These are phyloP conservation scores for Flexamia atlantica DNA, from an alignment of 2,888 invertebrate genomes.

Conservation along the genomic window DNA sequence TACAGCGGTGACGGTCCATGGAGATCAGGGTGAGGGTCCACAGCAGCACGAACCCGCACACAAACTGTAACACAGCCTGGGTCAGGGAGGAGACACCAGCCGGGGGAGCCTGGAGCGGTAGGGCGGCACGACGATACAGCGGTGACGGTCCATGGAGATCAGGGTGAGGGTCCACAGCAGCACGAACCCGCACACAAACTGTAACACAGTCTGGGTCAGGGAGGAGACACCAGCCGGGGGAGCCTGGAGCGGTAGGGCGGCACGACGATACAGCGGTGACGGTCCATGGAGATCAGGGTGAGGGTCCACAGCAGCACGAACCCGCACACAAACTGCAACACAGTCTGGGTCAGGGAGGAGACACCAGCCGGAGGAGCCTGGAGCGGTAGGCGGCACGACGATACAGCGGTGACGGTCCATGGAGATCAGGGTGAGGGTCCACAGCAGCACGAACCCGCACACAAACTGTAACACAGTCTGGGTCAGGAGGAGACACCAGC, in stretches of 20 bases:
- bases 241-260: constrained; percentile 78
- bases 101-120: constrained; percentile 77
- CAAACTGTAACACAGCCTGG: constrained; percentile 75
- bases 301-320: constrained; percentile 79
- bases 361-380: constrained; percentile 75
- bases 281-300: constrained; percentile 78
- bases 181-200: constrained; percentile 79
- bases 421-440: constrained; percentile 79
- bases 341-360: constrained; percentile 71
- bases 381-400: constrained; percentile 78
- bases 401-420: constrained; percentile 79
- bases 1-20: constrained; percentile 78
- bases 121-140: constrained; percentile 78
- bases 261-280: constrained; percentile 78
- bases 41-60: constrained; percentile 78
- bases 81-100: constrained; percentile 72
- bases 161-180: constrained; percentile 79
- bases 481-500: constrained; percentile 72
- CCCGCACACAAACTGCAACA: constrained; percentile 78
- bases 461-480: constrained; percentile 75
- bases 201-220: constrained; percentile 69
- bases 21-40: constrained; percentile 80
- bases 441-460: constrained; percentile 78
- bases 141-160: constrained; percentile 78
- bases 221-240: constrained; percentile 75